Base-by-base conservation (phyloP, 1,140 invertebrate genomes). In the Paramacrobiotus metropolitanus region DNA sequence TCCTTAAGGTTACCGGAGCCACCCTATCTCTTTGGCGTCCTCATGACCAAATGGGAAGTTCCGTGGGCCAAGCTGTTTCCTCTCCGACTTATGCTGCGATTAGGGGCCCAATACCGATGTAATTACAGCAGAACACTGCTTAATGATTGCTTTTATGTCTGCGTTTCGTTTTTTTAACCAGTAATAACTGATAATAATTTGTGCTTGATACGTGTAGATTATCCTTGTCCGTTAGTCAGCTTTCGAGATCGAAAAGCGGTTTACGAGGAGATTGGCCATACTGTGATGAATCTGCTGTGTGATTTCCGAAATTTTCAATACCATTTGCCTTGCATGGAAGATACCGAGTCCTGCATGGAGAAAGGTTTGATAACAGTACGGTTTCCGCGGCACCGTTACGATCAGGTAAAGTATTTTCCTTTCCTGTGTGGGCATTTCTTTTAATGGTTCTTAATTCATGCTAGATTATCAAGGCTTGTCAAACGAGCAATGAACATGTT, bases 41-140 rank as follows among this genome's bases (percentile, higher is more conserved):
- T 90, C 30, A 80, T 91, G 44, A 85, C 88, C 68, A 82, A 81
- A 76, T 86, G 83, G 80, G 86, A 88, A 74, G 82, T 82, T 24
- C 85, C 85, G 1, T 87, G 86, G 86, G 85, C 85, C 1, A 84
- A 85, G 75, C 77, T 88, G 29, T 85, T 90, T 69, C 85, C 85
- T 20, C 72, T 88, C 9, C 74, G 85, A 21, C 72, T 87, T 18
- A 77, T 88, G 62, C 71, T 91, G 44, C 77, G 87, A 60, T 72
- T 91, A 28, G 87, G 87, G 2, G 85, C 86, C 1, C 84, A 89
- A 72, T 87, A 83, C 74, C 78, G 85, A 64, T 88, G 75, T 76
- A 68, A 73, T 73, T 68, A 44, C 9, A 59, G n/a, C n/a, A n/a
- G n/a, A n/a, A n/a, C n/a, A n/a, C n/a, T n/a, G n/a, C n/a, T n/a